Percentiles rank a stretch among this genome's conserved stretches.
phyloP scores from a whole-genome alignment of 2,797 vertebrate genomes.

The Sphenopsis melanotis region DNA sequence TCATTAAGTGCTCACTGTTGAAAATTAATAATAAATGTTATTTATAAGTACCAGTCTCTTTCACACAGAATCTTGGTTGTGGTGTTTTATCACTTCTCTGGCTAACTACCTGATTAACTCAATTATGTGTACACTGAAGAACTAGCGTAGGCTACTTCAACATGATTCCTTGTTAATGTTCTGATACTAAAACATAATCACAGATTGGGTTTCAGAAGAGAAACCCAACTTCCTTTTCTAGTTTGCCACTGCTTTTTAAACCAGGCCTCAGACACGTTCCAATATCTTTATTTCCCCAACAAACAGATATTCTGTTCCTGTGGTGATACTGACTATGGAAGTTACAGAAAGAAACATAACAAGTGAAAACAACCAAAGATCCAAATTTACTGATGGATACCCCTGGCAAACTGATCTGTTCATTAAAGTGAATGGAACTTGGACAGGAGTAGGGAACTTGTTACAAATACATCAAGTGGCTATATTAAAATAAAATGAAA shows the following conservation, averaged over 20 bases:
- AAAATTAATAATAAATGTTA: background rate
- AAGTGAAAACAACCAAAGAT: background rate
- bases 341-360: background rate
- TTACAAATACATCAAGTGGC: background rate
- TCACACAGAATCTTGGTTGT: background rate
- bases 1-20: background rate
- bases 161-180: background rate
- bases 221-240: background rate
- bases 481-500: background rate
- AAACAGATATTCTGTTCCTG: background rate
- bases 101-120: background rate
- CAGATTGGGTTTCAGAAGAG: background rate
- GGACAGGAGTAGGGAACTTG: background rate
- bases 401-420: background rate
- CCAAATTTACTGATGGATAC: background rate
- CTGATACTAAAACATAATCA: slow-evolving; percentile 14
- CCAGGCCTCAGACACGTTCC: background rate
- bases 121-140: background rate
- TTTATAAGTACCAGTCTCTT: background rate
- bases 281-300: background rate
- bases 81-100: background rate
- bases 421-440: background rate
- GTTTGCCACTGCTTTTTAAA: slow-evolving; percentile 20
- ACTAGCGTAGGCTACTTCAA: background rate
- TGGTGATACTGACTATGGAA: background rate